Base-by-base conservation (phyloP, 2,113 vertebrate genomes). In the Neogale vison region DNA sequence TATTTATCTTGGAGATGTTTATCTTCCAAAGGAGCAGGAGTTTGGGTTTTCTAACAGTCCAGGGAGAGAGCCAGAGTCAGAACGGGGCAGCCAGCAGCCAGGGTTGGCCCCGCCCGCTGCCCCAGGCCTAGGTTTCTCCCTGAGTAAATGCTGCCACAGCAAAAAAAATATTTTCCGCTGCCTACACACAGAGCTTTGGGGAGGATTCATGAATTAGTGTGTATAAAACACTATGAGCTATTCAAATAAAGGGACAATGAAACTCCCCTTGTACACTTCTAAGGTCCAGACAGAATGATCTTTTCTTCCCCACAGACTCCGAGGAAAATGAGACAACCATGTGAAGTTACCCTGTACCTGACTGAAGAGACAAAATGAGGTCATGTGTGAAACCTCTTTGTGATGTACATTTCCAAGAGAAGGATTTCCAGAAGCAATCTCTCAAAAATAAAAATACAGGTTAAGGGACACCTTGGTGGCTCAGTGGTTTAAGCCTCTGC, bases 211-310 rank as follows among this genome's bases (percentile, higher is more conserved):
- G 94, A 96, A 96, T 96, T 92, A 93, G 96, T 94, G 50, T 76
- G 71, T 17, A 86, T 74, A 84, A 97, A 95, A 82, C 92, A 92
- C 90, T 61, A 63, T 15, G 81, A 96, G 42, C 84, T 93, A 87
- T 94, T 98, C 92, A 97, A 95, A 95, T 61, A 93, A 85, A 82
- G n/a, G 59, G 45, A 97, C 93, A 97, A 92, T 88, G 92, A 94
- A 95, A 88, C 95, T 88, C 61, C 94, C 90, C 91, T 85, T 93
- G 79, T 52, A 52, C 84, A 23, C 47, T 84, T 82, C 26, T 81
- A 71, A 98, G 74, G n/a, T 63, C 69, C 8, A 24, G 47, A 93
- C 20, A 71, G 29, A 74, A 34, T 20, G 42, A 72, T 59, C 81
- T 92, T 63, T 47, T 91, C 39, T 91, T 81, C 89, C 83, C 89